Evolutionary conservation across 2,888 invertebrate genomes (phyloP).

Genomic region (Drosophila neutralis): DNA sequence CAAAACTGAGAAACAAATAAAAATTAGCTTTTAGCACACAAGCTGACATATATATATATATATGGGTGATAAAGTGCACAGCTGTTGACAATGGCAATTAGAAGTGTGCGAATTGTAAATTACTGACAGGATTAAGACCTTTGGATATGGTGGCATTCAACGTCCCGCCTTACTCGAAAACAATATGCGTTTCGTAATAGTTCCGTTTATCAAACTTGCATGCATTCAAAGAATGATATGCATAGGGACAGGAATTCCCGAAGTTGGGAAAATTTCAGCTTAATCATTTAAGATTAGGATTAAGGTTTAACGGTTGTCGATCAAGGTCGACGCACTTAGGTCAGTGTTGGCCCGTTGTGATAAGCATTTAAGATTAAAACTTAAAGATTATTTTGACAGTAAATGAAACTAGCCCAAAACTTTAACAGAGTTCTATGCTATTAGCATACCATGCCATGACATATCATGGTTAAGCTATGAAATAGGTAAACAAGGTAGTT

Average conservation of each 20-base stretch:
- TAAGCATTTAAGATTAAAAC: background rate
- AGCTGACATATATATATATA: slow-evolving; percentile 24
- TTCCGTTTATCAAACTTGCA: slow-evolving; percentile 45
- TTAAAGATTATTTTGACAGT: background rate
- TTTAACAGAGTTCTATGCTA: too few species aligned
- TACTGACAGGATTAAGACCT: slow-evolving; percentile 37
- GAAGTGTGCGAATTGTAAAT: slow-evolving; percentile 49
- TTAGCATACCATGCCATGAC: background rate
- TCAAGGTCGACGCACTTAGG: too few species aligned
- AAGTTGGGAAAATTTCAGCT: slow-evolving; percentile 1
- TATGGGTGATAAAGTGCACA: slow-evolving; percentile 25
- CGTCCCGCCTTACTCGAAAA: background rate
- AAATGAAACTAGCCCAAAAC: background rate
- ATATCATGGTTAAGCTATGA: background rate
- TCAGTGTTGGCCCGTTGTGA: too few species aligned
- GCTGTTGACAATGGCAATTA: slow-evolving; percentile 71
- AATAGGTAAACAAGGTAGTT: background rate
- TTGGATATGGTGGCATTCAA: slow-evolving; percentile 8
- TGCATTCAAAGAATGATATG: slow-evolving; percentile 30
- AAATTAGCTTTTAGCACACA: slow-evolving; percentile 42
- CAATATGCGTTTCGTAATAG: slow-evolving; percentile 14
- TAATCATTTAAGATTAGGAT: background rate
- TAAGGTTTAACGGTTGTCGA: too few species aligned
- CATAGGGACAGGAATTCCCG: slow-evolving; percentile 1
- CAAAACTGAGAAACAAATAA: slow-evolving; percentile 14